Conservation (phyloP, 2,888 invertebrate species). For the Zonitis immaculata region DNA sequence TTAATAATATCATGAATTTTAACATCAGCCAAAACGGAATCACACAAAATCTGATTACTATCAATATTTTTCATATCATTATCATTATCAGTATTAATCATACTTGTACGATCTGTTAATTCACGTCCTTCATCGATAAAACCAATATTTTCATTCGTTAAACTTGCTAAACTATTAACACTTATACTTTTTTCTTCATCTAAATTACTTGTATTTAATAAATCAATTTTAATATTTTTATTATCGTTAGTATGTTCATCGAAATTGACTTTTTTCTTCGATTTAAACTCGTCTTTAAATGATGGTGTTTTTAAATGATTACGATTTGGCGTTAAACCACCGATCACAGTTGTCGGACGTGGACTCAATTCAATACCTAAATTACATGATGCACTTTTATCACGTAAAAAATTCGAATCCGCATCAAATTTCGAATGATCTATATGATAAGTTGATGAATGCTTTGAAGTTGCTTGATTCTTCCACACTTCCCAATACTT, state of each 20-base stretch:
- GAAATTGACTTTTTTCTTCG: slow-evolving; percentile 44
- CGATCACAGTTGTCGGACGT: slow-evolving; percentile 59
- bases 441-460: slow-evolving; percentile 46
- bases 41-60: slow-evolving; percentile 20
- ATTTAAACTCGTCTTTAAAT: slow-evolving; percentile 41
- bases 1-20: slow-evolving; percentile 46
- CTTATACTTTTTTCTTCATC: slow-evolving; percentile 45
- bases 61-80: slow-evolving; percentile 2
- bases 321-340: slow-evolving; percentile 33
- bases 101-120: slow-evolving; percentile 46
- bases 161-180: slow-evolving; percentile 43
- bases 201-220: slow-evolving; percentile 30
- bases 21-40: slow-evolving; percentile 41
- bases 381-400: slow-evolving; percentile 75
- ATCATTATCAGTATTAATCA: slow-evolving; percentile 37
- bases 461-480: slow-evolving; percentile 50
- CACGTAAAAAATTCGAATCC: slow-evolving; percentile 58
- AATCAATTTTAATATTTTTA: slow-evolving; percentile 25
- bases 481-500: slow-evolving; percentile 73
- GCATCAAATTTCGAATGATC: slow-evolving; percentile 43
- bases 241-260: slow-evolving; percentile 21
- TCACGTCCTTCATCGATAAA: slow-evolving; percentile 47
- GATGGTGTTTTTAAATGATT: slow-evolving; percentile 21
- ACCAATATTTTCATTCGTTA: slow-evolving; percentile 43
- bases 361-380: slow-evolving; percentile 66